Evolutionary conservation across 2,797 vertebrate species (phyloP).

Genomic region (Tragopan temminckii): DNA sequence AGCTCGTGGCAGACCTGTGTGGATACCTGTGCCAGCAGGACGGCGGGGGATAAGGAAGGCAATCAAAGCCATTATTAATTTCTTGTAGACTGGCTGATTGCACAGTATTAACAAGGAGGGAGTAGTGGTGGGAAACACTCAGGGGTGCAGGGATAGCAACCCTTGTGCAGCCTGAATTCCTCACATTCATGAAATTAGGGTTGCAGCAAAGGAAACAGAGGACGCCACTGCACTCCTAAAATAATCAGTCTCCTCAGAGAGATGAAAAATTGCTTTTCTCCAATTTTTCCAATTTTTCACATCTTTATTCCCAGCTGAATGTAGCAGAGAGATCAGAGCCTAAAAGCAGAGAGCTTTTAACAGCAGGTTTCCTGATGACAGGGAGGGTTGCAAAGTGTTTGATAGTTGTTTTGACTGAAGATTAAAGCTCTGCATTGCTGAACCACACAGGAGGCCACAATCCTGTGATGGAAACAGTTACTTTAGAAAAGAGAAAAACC

Average conservation of each 20-base stretch:
- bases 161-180: neutral
- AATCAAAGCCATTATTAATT: neutral
- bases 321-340: neutral
- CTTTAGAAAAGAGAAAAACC: neutral
- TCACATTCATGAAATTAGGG: neutral
- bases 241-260: neutral
- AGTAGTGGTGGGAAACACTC: accelerated
- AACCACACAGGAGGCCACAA: neutral
- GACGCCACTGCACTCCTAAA: neutral
- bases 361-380: neutral
- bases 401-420: neutral
- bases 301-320: neutral
- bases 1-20: accelerated
- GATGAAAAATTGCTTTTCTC: neutral
- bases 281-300: neutral
- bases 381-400: neutral
- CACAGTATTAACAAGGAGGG: neutral
- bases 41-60: neutral
- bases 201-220: neutral
- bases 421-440: neutral
- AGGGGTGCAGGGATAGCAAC: neutral
- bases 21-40: neutral
- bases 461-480: neutral
- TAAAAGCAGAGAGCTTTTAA: neutral
- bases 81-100: neutral